Conservation (phyloP, 2,113 vertebrate species). For the Passer domesticus region DNA sequence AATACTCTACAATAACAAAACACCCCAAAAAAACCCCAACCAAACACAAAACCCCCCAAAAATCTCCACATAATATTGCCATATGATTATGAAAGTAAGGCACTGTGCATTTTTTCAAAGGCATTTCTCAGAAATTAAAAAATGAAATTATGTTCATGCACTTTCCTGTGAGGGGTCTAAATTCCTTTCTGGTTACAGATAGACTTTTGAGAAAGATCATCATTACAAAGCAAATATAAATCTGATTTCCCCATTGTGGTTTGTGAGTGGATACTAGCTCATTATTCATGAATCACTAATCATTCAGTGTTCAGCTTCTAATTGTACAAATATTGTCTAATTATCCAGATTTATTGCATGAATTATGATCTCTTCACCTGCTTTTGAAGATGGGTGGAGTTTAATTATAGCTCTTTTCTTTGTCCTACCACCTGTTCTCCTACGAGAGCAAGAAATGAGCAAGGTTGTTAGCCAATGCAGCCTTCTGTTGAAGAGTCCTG, state of each 20-base stretch:
- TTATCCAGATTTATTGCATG: background rate
- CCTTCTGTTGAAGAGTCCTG: background rate
- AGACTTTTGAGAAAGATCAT: background rate
- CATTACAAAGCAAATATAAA: background rate
- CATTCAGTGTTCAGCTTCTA: background rate
- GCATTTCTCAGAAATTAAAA: background rate
- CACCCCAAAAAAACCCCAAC: background rate
- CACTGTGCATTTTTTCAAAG: background rate
- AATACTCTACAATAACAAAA: background rate
- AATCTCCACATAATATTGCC: background rate
- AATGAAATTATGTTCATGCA: background rate
- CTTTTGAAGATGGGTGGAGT: conserved; percentile 9
- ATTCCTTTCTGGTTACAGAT: background rate
- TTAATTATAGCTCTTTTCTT: conserved; percentile 37
- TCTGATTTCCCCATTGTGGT: background rate
- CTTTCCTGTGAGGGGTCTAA: background rate
- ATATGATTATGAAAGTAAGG: background rate
- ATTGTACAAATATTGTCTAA: background rate
- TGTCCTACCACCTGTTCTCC: background rate
- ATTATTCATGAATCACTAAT: conserved; percentile 14
- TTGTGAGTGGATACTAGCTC: background rate
- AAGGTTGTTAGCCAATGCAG: background rate
- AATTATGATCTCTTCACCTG: background rate
- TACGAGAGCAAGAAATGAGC: background rate
- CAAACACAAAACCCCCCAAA: background rate